phyloP scores from a whole-genome alignment of 92 coral and sea anemone species.

The Pocillopora grandis region DNA sequence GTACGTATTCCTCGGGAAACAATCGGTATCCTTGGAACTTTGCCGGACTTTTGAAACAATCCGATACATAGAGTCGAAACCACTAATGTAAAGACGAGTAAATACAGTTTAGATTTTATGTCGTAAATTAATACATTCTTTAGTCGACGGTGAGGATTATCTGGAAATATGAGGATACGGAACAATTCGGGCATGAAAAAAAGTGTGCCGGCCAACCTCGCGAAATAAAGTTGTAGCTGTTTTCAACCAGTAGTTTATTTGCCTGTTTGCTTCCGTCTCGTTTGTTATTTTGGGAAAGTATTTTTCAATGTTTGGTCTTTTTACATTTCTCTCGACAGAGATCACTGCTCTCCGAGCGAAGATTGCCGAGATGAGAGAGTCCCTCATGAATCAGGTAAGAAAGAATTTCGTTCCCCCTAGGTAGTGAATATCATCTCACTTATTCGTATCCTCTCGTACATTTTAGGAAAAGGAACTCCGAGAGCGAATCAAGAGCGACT shows the following conservation, averaged over 20 bases:
- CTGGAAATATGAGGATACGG: too few relatives aligned
- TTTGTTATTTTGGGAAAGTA: neutral
- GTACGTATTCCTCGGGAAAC: slow-evolving; percentile 35
- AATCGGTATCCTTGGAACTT: neutral
- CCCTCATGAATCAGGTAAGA: slow-evolving; percentile 86
- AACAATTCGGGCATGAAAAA: too few relatives aligned
- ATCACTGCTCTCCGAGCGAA: slow-evolving; percentile 97
- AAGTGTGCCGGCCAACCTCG: too few relatives aligned
- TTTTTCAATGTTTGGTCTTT: neutral
- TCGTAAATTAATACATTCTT: too few relatives aligned
- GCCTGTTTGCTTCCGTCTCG: too few relatives aligned
- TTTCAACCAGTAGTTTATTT: too few relatives aligned
- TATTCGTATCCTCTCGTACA: neutral
- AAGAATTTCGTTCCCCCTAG: neutral
- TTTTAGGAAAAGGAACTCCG: slow-evolving; percentile 82
- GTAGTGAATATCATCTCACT: neutral
- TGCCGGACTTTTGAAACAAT: neutral
- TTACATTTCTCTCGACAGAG: slow-evolving; percentile 54
- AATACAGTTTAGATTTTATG: too few relatives aligned
- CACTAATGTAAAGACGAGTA: neutral
- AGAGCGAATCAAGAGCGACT: slow-evolving; percentile 85
- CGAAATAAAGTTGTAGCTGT: too few relatives aligned
- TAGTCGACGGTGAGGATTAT: too few relatives aligned
- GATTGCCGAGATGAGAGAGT: slow-evolving; percentile 89
- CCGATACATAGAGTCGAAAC: too few relatives aligned